phyloP scores from a whole-genome alignment of 2,888 invertebrate genomes.

The Melitaea athalia region DNA sequence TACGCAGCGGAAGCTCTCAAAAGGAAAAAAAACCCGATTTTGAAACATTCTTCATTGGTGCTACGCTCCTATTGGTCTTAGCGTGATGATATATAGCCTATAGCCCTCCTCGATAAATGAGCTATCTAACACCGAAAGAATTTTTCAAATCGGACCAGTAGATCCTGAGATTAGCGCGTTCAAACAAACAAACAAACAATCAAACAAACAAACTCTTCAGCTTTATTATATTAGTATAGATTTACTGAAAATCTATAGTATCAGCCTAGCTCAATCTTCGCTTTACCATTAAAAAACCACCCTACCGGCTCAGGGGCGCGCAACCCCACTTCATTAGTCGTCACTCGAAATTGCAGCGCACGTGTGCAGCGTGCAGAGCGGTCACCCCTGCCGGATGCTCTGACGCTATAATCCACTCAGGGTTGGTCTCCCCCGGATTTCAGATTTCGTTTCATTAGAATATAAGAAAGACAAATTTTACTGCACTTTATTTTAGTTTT shows the following conservation, averaged over 20 bases:
- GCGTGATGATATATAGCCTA: too few relatives aligned
- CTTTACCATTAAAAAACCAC: conserved; percentile 10
- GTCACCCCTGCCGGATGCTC: conserved; percentile 54
- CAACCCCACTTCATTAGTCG: conserved; percentile 74
- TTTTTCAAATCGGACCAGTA: too few relatives aligned
- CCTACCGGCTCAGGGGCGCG: conserved; percentile 54
- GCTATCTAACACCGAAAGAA: too few relatives aligned
- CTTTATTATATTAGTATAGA: too few relatives aligned
- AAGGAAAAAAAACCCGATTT: too few relatives aligned
- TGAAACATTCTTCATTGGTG: too few relatives aligned
- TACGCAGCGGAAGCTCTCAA: too few relatives aligned
- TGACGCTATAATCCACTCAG: conserved; percentile 51
- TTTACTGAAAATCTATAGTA: not conserved
- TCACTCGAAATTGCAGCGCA: conserved; percentile 57
- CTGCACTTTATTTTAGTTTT: conserved; percentile 20
- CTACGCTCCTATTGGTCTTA: too few relatives aligned
- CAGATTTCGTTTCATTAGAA: conserved; percentile 37
- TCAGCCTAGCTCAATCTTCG: conserved; percentile 15
- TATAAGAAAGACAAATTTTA: conserved; percentile 28
- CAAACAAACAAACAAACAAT: too few relatives aligned
- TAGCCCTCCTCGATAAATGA: too few relatives aligned
- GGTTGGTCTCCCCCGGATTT: conserved; percentile 54
- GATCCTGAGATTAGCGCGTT: too few relatives aligned
- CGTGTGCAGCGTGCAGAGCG: conserved; percentile 71
- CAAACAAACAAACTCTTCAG: too few relatives aligned